These are phyloP conservation scores for Gastrophysa polygoni DNA, from an alignment of 2,888 invertebrate species.

Conservation along the genomic window DNA sequence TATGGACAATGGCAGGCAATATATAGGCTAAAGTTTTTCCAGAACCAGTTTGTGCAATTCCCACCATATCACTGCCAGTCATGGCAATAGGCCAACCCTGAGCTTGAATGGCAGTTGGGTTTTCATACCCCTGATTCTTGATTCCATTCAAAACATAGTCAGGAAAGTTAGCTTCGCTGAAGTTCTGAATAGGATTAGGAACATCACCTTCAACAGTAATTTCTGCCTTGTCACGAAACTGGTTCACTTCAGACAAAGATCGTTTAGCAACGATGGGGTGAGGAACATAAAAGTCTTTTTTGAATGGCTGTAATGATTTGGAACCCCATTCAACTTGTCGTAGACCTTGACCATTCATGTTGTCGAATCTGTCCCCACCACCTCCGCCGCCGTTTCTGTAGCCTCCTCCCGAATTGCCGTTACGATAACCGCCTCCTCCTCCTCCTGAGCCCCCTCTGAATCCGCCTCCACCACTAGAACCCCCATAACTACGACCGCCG, in stretches of 20 bases:
- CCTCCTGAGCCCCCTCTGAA: constrained; percentile 11
- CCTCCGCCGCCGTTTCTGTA: constrained; percentile 1
- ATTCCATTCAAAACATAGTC: constrained; percentile 77
- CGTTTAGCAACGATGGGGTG: constrained; percentile 69
- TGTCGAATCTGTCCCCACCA: constrained; percentile 7
- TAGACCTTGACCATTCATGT: constrained; percentile 13
- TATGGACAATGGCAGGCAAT: constrained; percentile 85
- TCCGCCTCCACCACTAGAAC: constrained; percentile 10
- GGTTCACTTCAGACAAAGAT: constrained; percentile 70
- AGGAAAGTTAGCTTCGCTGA: constrained; percentile 81
- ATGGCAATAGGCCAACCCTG: constrained; percentile 89
- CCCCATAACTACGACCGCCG: constrained; percentile 13
- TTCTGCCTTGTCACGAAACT: constrained; percentile 77
- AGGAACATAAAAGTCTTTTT: constrained; percentile 84
- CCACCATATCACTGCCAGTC: constrained; percentile 83
- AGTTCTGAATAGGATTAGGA: constrained; percentile 78
- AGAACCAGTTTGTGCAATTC: constrained; percentile 84
- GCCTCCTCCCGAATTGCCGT: constrained; percentile 1
- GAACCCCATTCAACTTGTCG: constrained; percentile 71
- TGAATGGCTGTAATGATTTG: constrained; percentile 74
- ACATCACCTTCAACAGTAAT: constrained; percentile 80
- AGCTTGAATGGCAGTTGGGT: constrained; percentile 85
- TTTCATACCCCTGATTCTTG: constrained; percentile 74
- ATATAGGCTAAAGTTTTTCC: constrained; percentile 82
- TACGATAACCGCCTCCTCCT: constrained; percentile 8